Evolutionary conservation across 1,140 invertebrate genomes (phyloP), one percentile per base, ranked within the genome.

Genomic region (Drosophila orena): DNA sequence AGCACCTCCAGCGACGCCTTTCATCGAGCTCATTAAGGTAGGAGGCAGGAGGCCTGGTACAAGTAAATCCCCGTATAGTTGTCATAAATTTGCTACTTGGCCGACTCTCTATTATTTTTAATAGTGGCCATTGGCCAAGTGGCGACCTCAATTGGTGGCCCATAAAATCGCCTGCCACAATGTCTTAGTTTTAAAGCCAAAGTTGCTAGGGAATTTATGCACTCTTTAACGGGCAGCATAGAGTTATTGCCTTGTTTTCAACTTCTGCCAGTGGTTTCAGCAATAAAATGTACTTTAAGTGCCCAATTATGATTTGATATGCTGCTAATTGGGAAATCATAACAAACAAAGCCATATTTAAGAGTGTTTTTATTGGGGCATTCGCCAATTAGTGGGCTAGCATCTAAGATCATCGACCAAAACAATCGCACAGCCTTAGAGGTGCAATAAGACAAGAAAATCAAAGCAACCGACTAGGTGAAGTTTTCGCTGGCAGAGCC

Each of bases 291-390:
- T 22, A 37, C 60, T 79, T 77, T 83, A 68, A 88, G 69, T 79
- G 65, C 68, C 85, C 54, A 79, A 86, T 86, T 83, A 88, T 81
- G 70, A 72, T 76, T 72, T 83, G 73, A 83, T 83, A 61, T 72
- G 79, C 69, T 64, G 46, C 59, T 86, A 83, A 86, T 88, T 88
- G 64, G 79, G 54, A 71, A 71, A 79, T 61, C 74, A 65, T 75
- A 66, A 78, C 60, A 75, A 70, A 60, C 40, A 44, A 56, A 27
- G 42, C 43, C 10, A 64, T 58, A 52, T 34, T 57, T 70, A 37
- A 80, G 65, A 44, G 57, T 46, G 37, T 49, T 69, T 50, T 74
- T 74, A 73, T 68, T 79, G 55, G 58, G 62, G 40, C 59, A n/a
- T 75, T 50, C 62, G 24, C 43, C 66, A 71, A 60, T 68, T 55